Evolutionary conservation across 1,140 invertebrate genomes (phyloP).

Genomic region (Grapholita molesta): DNA sequence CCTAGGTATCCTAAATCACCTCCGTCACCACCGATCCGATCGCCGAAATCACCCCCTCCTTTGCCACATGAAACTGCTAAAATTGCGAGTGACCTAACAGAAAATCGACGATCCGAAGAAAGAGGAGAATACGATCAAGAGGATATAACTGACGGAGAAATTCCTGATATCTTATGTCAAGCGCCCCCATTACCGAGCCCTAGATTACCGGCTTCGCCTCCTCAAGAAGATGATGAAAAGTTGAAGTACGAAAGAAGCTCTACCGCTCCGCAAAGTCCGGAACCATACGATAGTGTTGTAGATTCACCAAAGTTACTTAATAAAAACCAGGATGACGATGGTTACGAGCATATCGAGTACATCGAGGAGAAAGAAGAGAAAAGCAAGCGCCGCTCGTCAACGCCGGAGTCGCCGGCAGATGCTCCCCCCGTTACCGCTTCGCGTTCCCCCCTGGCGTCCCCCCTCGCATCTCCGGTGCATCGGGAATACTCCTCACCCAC

Average conservation of each 20-base stretch:
- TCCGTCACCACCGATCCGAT: conserved; percentile 52
- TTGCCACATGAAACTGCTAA: conserved; percentile 26
- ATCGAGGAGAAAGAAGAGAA: conserved; percentile 59
- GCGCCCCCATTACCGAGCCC: conserved; percentile 2
- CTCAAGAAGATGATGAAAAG: conserved; percentile 33
- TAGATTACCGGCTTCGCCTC: conserved; percentile 29
- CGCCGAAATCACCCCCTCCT: conserved; percentile 49
- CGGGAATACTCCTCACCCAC: conserved; percentile 53
- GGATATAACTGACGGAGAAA: neutral
- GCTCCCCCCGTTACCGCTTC: conserved; percentile 53
- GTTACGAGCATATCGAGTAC: conserved; percentile 56
- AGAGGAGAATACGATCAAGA: neutral
- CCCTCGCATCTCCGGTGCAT: conserved; percentile 74
- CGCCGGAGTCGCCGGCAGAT: conserved; percentile 53
- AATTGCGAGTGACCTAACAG: conserved; percentile 21
- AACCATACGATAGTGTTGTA: conserved; percentile 25
- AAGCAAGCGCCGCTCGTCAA: conserved; percentile 58
- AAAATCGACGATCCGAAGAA: conserved; percentile 30
- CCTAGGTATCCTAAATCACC: conserved; percentile 37
- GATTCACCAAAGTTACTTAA: conserved; percentile 33
- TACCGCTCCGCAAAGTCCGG: conserved; percentile 33
- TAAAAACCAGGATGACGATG: conserved; percentile 48
- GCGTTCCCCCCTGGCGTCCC: conserved; percentile 76
- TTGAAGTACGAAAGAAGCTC: conserved; percentile 29
- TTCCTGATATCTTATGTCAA: neutral